Evolutionary conservation across 2,797 vertebrate species (phyloP).

Genomic region (Chromis chromis): DNA sequence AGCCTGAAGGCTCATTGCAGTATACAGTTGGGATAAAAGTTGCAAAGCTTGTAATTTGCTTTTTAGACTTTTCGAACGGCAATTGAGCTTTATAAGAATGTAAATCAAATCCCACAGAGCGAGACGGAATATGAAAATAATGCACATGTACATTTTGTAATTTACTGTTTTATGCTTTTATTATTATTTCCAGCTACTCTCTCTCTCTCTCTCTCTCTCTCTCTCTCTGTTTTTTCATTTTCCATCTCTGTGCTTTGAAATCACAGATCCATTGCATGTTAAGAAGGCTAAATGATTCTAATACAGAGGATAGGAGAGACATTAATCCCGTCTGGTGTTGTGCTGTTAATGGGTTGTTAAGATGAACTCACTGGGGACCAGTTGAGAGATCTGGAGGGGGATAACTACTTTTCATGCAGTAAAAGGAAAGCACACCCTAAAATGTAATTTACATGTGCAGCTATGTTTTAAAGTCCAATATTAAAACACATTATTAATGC

Average conservation of each 20-base stretch:
- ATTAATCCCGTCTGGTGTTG: slow-evolving; percentile 12
- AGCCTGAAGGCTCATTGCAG: slow-evolving; percentile 7
- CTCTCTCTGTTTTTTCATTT: slow-evolving; percentile 7
- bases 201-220: not conserved
- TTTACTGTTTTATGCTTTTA: slow-evolving; percentile 3
- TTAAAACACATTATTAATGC: slow-evolving; percentile 8
- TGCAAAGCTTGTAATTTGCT: slow-evolving; percentile 14
- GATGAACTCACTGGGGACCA: not conserved
- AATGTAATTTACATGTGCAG: not conserved
- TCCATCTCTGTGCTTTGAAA: slow-evolving; percentile 14
- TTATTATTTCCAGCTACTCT: slow-evolving; percentile 1
- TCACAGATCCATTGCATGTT: slow-evolving; percentile 17
- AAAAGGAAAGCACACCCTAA: not conserved
- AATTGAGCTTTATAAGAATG: slow-evolving; percentile 2
- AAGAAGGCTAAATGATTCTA: slow-evolving; percentile 31
- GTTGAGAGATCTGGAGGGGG: not conserved
- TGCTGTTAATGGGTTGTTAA: slow-evolving; percentile 10
- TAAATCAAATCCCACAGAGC: slow-evolving; percentile 25
- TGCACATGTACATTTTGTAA: not conserved
- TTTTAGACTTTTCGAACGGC: slow-evolving; percentile 12
- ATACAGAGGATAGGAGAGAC: slow-evolving; percentile 1
- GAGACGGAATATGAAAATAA: slow-evolving; percentile 10
- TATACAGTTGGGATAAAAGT: slow-evolving; percentile 2
- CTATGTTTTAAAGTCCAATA: not conserved
- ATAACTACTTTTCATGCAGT: not conserved